Conservation (phyloP, 1,140 invertebrate genomes). For the Bombus huntii region DNA sequence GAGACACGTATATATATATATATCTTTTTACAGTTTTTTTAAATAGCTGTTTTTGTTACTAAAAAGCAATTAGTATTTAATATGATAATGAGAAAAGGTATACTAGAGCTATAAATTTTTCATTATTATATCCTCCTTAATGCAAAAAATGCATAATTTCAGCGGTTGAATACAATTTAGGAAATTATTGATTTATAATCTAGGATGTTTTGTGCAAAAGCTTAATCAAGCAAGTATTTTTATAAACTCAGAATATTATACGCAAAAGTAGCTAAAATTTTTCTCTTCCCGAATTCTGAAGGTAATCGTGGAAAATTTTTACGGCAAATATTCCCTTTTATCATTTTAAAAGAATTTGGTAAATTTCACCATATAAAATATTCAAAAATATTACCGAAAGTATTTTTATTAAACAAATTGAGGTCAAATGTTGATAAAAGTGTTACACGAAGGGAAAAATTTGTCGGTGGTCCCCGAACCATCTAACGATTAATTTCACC, state of each 20-base stretch:
- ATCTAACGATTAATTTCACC: constrained; percentile 2
- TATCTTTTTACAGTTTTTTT: background rate
- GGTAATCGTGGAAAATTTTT: too few relatives aligned
- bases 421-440: background rate
- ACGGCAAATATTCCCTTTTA: too few relatives aligned
- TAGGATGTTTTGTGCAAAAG: background rate
- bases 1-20: background rate
- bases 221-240: background rate
- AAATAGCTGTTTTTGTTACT: background rate
- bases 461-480: background rate
- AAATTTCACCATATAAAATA: too few relatives aligned
- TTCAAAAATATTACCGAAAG: too few relatives aligned
- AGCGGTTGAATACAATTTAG: background rate
- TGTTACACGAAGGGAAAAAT: background rate
- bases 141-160: background rate
- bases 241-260: background rate
- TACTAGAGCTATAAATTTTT: background rate
- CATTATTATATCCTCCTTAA: background rate
- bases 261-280: too few relatives aligned
- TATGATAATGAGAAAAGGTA: background rate
- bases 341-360: too few relatives aligned
- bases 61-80: background rate
- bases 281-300: too few relatives aligned
- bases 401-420: too few relatives aligned
- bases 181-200: background rate